Evolutionary conservation across 2,113 vertebrate genomes (phyloP).

Genomic region (Paramisgurnus dabryanus): DNA sequence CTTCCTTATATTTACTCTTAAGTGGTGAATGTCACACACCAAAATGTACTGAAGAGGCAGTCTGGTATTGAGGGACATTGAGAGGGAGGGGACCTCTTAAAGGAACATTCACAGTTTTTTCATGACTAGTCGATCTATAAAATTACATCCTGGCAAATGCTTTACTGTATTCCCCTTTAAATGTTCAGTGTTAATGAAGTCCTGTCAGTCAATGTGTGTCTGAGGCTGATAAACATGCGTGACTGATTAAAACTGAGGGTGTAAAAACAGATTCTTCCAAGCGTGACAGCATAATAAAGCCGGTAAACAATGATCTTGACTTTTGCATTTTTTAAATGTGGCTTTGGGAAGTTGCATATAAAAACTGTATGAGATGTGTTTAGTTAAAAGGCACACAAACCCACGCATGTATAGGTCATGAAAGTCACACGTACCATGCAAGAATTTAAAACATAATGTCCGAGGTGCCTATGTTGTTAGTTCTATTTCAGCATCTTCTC

Average conservation of each 20-base stretch:
- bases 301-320: conserved; percentile 34
- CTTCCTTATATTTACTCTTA: conserved; percentile 45
- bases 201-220: conserved; percentile 33
- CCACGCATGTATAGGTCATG: not conserved
- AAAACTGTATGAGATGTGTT: not conserved
- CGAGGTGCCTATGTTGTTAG: conserved; percentile 26
- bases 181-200: conserved; percentile 10
- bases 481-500: conserved; percentile 30
- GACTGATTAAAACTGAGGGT: conserved; percentile 50
- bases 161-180: conserved; percentile 29
- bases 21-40: conserved; percentile 68
- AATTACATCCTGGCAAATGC: conserved; percentile 1
- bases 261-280: conserved; percentile 42
- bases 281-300: conserved; percentile 35
- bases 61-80: conserved; percentile 50
- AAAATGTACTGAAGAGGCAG: conserved; percentile 53
- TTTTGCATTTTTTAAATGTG: conserved; percentile 32
- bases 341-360: not conserved
- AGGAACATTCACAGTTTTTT: conserved; percentile 66
- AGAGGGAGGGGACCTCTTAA: conserved; percentile 72
- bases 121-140: conserved; percentile 30
- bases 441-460: not conserved
- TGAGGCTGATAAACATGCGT: conserved; percentile 48
- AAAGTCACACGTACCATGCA: not conserved
- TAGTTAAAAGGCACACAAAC: not conserved